Conservation (phyloP, 2,113 vertebrate genomes). For the Gracilinanus agilis region DNA sequence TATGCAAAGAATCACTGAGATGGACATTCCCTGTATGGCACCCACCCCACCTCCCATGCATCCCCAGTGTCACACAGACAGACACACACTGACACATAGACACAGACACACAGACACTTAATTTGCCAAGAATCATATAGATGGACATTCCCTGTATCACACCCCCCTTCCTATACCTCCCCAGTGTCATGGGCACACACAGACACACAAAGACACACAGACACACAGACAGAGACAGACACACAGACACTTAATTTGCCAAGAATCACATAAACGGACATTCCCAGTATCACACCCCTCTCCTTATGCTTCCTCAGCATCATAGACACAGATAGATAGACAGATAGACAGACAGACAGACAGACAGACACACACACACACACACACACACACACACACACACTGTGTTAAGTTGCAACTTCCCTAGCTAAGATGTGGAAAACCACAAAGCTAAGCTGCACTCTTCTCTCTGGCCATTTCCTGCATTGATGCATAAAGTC, state of each 20-base stretch:
- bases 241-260: not conserved
- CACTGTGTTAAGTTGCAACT: rapidly evolving
- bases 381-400: rapidly evolving
- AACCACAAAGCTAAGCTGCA: not conserved
- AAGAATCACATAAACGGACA: too few relatives aligned
- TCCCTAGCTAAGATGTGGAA: not conserved
- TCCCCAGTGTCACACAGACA: not conserved
- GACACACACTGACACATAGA: too few relatives aligned
- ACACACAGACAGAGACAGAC: rapidly evolving
- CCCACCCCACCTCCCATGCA: too few relatives aligned
- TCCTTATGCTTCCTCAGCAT: not conserved
- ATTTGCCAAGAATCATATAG: too few relatives aligned
- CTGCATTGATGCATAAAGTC: not conserved
- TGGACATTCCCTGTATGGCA: not conserved
- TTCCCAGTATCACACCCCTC: too few relatives aligned
- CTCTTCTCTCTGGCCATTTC: not conserved
- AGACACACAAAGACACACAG: not conserved
- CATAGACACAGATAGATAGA: not conserved
- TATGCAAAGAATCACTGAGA: not conserved
- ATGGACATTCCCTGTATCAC: not conserved
- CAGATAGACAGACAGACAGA: not conserved
- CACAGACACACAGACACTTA: not conserved
- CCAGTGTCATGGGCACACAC: not conserved
- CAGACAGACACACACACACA: not conserved
- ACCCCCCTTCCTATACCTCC: too few relatives aligned